phyloP scores from a whole-genome alignment of 1,140 invertebrate genomes.

The Trichonephila clavipes region DNA sequence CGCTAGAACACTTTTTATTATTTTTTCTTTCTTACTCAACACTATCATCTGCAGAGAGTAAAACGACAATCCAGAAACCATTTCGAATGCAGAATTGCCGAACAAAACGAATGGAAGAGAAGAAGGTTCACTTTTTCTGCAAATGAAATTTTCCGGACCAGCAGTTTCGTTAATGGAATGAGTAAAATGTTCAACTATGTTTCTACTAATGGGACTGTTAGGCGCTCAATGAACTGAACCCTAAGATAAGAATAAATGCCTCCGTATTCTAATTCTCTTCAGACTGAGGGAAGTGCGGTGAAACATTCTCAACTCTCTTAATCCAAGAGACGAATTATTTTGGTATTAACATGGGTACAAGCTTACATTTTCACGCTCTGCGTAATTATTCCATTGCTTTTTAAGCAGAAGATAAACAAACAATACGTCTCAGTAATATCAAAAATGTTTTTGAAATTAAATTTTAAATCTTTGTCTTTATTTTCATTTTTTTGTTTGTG shows the following conservation, averaged over 20 bases:
- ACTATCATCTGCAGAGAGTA: not conserved
- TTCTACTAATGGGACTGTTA: conserved; percentile 18
- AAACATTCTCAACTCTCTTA: conserved; percentile 17
- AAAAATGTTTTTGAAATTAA: not conserved
- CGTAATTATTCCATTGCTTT: not conserved
- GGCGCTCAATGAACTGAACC: not conserved
- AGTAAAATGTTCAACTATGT: conserved; percentile 47
- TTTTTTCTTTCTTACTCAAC: not conserved
- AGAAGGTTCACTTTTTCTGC: not conserved
- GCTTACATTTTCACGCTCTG: conserved; percentile 11
- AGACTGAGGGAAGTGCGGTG: not conserved
- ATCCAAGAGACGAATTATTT: not conserved
- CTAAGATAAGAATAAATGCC: not conserved
- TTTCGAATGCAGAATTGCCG: not conserved
- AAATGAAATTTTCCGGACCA: conserved; percentile 40
- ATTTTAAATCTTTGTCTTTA: not conserved
- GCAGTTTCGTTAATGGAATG: conserved; percentile 36
- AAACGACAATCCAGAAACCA: conserved; percentile 9
- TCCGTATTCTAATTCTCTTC: not conserved
- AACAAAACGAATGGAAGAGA: not conserved
- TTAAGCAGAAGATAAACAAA: not conserved
- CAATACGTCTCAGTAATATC: not conserved
- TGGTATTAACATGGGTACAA: not conserved
- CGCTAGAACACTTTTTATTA: not conserved
- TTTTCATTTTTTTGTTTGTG: not conserved